Conservation (phyloP, 2,888 invertebrate species). For the Gastracanthus pulcherrimus region DNA sequence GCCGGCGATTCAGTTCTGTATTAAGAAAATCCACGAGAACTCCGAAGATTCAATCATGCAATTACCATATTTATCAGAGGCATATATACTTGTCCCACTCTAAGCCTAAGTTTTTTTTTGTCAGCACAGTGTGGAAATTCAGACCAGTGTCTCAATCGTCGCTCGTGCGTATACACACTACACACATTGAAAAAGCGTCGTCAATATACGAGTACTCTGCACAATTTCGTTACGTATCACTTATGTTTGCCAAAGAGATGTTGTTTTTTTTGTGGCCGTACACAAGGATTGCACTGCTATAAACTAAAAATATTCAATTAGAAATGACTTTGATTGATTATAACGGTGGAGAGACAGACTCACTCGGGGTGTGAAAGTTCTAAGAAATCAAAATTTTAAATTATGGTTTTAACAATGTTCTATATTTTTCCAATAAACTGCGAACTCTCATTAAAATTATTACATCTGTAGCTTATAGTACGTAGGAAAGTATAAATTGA, state of each 20-base stretch:
- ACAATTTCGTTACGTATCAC: no score
- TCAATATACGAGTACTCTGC: no score
- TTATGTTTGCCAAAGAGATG: no score
- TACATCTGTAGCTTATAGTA: not conserved
- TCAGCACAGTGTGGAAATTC: no score
- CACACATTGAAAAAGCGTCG: no score
- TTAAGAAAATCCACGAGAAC: constrained; percentile 8
- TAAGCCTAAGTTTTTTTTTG: no score
- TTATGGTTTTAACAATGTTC: not conserved
- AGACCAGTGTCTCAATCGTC: no score
- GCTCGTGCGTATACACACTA: no score
- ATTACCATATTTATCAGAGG: constrained; percentile 58
- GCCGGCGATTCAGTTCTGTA: constrained; percentile 53
- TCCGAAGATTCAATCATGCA: constrained; percentile 15
- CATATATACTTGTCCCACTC: constrained; percentile 12
- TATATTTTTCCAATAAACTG: constrained; percentile 6
- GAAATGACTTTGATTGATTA: no score
- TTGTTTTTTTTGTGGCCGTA: no score
- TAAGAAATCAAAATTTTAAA: not conserved
- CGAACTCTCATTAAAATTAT: not conserved
- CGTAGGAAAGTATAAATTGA: not conserved
- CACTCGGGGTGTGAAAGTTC: constrained; percentile 1
- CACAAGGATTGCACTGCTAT: no score
- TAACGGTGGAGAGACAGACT: not conserved
- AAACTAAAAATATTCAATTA: no score